These are phyloP conservation scores for Thalpophila matura DNA, from an alignment of 2,888 invertebrate genomes.

Conservation along the genomic window DNA sequence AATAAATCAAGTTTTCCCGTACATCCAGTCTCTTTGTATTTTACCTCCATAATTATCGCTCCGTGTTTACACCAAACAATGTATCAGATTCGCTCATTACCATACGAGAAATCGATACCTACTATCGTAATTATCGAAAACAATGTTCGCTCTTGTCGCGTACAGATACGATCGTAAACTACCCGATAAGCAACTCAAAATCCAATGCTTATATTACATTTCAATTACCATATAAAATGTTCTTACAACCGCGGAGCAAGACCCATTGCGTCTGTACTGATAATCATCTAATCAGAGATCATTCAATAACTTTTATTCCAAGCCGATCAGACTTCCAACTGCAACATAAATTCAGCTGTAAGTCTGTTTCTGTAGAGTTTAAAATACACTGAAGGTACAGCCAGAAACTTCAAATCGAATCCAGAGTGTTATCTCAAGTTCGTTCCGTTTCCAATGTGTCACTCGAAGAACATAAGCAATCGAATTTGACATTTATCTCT, in stretches of 20 bases:
- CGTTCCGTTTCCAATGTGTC: slow-evolving; percentile 77
- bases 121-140: slow-evolving; percentile 79
- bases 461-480: slow-evolving; percentile 65
- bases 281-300: slow-evolving; percentile 90
- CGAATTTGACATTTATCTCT: slow-evolving; percentile 72
- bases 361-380: slow-evolving; percentile 68
- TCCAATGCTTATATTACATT: slow-evolving; percentile 87
- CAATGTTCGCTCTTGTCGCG: slow-evolving; percentile 71
- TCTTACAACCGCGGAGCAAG: slow-evolving; percentile 78
- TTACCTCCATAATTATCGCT: slow-evolving; percentile 51
- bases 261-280: slow-evolving; percentile 83
- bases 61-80: slow-evolving; percentile 50
- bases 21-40: slow-evolving; percentile 36
- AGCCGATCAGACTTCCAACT: slow-evolving; percentile 69
- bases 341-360: slow-evolving; percentile 71
- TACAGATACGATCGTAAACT: slow-evolving; percentile 73
- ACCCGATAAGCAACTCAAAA: slow-evolving; percentile 84
- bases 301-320: slow-evolving; percentile 88
- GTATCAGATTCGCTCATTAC: slow-evolving; percentile 79
- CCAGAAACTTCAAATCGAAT: slow-evolving; percentile 79
- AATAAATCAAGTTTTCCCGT: slow-evolving; percentile 19
- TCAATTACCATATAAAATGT: slow-evolving; percentile 90
- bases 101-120: slow-evolving; percentile 81
- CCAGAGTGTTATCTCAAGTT: slow-evolving; percentile 83
- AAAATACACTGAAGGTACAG: slow-evolving; percentile 69